Evolutionary conservation across 2,113 vertebrate genomes (phyloP).

Genomic region (Poeciliopsis retropinna): DNA sequence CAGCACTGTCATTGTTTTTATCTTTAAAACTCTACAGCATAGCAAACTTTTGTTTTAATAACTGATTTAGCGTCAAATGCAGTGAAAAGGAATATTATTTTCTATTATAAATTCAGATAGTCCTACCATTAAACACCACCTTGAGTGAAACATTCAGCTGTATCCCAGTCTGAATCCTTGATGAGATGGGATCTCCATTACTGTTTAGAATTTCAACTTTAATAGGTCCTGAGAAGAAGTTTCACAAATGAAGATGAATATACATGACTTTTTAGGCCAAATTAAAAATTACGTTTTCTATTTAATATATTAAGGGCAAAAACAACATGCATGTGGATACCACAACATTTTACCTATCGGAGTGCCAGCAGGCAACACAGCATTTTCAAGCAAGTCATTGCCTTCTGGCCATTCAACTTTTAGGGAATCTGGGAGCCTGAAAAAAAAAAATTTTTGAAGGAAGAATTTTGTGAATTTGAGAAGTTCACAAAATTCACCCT

Average conservation of each 20-base stretch:
- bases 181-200: conserved; percentile 81
- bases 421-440: conserved; percentile 88
- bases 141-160: conserved; percentile 72
- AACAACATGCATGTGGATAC: neutral
- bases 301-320: neutral
- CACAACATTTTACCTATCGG: conserved; percentile 82
- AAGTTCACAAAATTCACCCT: too few species aligned
- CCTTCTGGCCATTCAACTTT: conserved; percentile 87
- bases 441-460: neutral
- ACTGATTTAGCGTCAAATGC: too few species aligned
- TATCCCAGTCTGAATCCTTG: conserved; percentile 84
- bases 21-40: neutral
- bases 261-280: too few species aligned
- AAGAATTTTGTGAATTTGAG: neutral
- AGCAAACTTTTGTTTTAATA: too few species aligned
- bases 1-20: neutral
- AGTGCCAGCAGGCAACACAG: conserved; percentile 82
- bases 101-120: neutral
- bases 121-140: neutral
- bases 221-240: conserved; percentile 82
- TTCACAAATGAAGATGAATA: neutral
- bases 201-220: conserved; percentile 89
- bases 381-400: conserved; percentile 80
- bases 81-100: too few species aligned
- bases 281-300: too few species aligned